Evolutionary conservation across 2,888 invertebrate genomes (phyloP).

Genomic region (Callinectes sapidus): DNA sequence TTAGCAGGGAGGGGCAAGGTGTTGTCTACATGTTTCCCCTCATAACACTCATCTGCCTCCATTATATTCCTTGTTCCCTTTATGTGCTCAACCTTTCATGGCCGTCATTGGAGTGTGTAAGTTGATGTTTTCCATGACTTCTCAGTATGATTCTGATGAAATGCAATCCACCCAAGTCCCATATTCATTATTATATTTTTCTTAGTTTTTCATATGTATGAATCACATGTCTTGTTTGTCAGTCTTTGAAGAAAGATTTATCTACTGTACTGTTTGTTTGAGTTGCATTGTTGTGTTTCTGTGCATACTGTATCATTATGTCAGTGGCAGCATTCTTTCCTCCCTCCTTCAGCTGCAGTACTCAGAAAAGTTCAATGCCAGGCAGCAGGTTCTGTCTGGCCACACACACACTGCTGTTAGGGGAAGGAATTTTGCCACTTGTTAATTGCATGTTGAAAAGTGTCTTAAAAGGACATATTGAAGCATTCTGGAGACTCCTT

Average conservation of each 20-base stretch:
- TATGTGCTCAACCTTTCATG: not conserved
- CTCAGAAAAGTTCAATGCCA: too few relatives aligned
- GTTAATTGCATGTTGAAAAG: too few relatives aligned
- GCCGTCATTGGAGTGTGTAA: not conserved
- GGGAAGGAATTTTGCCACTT: too few relatives aligned
- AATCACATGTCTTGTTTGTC: conserved; percentile 22
- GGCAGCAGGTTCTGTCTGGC: too few relatives aligned
- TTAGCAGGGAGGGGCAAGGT: not conserved
- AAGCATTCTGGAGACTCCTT: too few relatives aligned
- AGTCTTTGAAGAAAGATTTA: conserved; percentile 18
- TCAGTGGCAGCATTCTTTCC: not conserved
- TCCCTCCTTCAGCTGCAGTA: too few relatives aligned
- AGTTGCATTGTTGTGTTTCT: not conserved
- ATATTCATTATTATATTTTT: conserved; percentile 14
- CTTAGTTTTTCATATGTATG: conserved; percentile 22
- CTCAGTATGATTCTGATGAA: not conserved
- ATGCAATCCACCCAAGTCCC: not conserved
- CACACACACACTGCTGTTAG: too few relatives aligned
- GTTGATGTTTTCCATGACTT: conserved; percentile 11
- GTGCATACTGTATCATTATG: not conserved
- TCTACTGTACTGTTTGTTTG: conserved; percentile 4
- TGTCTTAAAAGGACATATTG: too few relatives aligned
- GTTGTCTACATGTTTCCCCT: too few relatives aligned
- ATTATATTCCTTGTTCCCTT: not conserved
- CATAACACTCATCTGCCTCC: not conserved